Evolutionary conservation across 2,113 vertebrate species (phyloP), one percentile per base, ranked within the genome.

Genomic region (Corynorhinus townsendii): DNA sequence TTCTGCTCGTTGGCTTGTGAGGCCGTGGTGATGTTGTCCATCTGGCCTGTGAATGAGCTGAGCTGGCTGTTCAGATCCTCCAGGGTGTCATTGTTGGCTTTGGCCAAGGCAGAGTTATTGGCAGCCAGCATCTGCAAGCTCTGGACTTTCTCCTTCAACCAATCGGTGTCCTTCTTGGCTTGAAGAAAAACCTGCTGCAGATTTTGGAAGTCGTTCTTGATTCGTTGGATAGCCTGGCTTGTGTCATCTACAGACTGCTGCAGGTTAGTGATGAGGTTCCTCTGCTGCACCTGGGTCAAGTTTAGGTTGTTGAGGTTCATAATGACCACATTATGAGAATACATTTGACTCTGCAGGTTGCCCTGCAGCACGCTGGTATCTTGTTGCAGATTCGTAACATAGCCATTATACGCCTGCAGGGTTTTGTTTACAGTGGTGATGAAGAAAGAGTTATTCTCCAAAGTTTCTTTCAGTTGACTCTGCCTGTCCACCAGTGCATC

Each of bases 31-130:
- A 99, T 98, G 96, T 99, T 99, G 95, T 99, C 99, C 93, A 99
- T 98, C 94, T 99, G 99, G 83, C 96, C 98, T 69, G 98, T 97
- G 96, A 99, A 98, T 7, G 98, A 98, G 64, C 94, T 96, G 19
- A 99, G 98, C 97, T 99, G 99, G 75, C 97, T 98, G 86, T 98
- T 99, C 97, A 99, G 98, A 90, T 99, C 99, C 96, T 99, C 99
- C 77, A 99, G 98, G 49, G 98, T 99, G 59, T 99, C 99, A 0
- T 99, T 99, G 97, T 99, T 99, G 95, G 99, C 98, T 97, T 99
- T 99, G 76, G 99, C 98, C 33, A 99, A 97, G 79, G 98, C 97
- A 0, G 99, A 99, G 91, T 99, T 98, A 95, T 99, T 99, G 93
- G 98, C 96, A 19, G 99, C 99, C 97, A 99, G 92, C 2, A 88